A percentile compares a stretch with the other conserved stretches of the same genome.
phyloP scores from a whole-genome alignment of 2,797 vertebrate genomes.

The Hemitrygon akajei region DNA sequence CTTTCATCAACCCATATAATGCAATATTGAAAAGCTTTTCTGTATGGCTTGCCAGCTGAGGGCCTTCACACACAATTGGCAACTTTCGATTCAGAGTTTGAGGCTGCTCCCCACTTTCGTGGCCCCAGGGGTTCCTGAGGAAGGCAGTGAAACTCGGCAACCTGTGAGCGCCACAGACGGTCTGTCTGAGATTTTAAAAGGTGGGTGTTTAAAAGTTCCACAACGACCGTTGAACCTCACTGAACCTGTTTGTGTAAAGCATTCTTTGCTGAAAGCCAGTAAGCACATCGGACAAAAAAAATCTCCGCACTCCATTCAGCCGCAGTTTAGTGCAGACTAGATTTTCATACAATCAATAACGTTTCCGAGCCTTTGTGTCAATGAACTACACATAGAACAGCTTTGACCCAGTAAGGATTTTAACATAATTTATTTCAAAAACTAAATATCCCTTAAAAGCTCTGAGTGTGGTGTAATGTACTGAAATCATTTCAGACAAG shows the following conservation, averaged over 20 bases:
- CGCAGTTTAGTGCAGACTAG: not conserved
- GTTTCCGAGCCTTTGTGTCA: not conserved
- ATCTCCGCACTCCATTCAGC: not conserved
- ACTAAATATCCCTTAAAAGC: not conserved
- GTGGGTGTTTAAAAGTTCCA: not conserved
- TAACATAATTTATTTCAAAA: not conserved
- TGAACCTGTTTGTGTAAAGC: not conserved
- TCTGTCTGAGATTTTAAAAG: not conserved
- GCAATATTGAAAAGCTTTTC: conserved; percentile 4
- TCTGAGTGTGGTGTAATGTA: not conserved
- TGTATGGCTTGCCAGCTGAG: not conserved
- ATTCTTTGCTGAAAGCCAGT: not conserved
- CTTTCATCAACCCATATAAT: not conserved
- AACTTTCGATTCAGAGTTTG: not conserved
- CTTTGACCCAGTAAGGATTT: not conserved
- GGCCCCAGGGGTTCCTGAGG: not conserved
- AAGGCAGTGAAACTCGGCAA: not conserved
- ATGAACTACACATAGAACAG: not conserved
- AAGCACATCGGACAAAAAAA: not conserved
- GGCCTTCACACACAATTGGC: not conserved
- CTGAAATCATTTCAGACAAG: not conserved
- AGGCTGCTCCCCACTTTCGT: not conserved
- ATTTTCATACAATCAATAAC: not conserved
- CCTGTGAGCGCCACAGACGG: not conserved
- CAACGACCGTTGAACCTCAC: not conserved